Evolutionary conservation across 2,797 vertebrate species (phyloP).

Genomic region (Phrynocephalus guinanensis): DNA sequence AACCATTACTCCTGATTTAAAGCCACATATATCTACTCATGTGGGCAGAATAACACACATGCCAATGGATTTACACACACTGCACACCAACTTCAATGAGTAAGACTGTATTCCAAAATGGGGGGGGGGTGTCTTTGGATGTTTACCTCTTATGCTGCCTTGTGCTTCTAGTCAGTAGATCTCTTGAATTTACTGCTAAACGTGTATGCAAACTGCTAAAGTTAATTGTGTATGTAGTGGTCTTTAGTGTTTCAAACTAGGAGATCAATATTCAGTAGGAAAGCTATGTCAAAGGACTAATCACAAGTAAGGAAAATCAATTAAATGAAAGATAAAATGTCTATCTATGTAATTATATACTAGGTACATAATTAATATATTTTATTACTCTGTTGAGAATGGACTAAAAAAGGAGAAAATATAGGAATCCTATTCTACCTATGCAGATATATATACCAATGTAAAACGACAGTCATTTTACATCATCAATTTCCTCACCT

Average conservation of each 20-base stretch:
- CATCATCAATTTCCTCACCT: too few species aligned
- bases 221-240: conserved; percentile 9
- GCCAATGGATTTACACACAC: neutral
- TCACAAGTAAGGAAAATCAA: conserved; percentile 26
- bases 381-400: conserved; percentile 36
- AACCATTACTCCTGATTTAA: neutral
- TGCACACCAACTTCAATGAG: neutral
- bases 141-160: neutral
- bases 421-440: too few species aligned
- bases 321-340: conserved; percentile 37
- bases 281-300: conserved; percentile 46
- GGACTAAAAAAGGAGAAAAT: conserved; percentile 2
- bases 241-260: conserved; percentile 46
- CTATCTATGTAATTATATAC: conserved; percentile 55
- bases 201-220: conserved; percentile 10
- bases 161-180: neutral
- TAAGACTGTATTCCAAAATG: neutral
- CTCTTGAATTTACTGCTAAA: neutral
- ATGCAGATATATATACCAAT: too few species aligned
- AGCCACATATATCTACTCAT: neutral
- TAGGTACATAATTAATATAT: conserved; percentile 16
- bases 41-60: neutral
- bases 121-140: neutral
- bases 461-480: too few species aligned
- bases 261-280: conserved; percentile 53